Base-by-base conservation (phyloP, 2,888 invertebrate genomes). In the Athrips mouffetella region DNA sequence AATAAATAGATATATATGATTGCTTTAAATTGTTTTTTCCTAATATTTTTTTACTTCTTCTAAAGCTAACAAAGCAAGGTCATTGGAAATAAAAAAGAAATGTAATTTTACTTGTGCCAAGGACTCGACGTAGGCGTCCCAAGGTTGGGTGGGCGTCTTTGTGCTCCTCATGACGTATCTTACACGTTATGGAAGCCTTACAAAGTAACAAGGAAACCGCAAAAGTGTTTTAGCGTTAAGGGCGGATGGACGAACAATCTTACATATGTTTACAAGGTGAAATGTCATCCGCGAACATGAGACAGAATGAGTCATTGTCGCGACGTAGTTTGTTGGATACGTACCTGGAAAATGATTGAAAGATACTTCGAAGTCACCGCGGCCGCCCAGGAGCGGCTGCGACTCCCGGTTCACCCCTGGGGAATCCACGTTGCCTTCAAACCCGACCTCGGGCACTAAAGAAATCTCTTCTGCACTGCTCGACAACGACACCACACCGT, bases 321-420 rank as follows among this genome's bases (percentile, higher is more conserved):
- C 23, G 30, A 11, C 21, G 27, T 13, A 16, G 15, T 35, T 15
- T 4, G 5, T 13, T 30, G 10, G 3, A 11, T 7, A 30, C 41
- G 25, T 61, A 96, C 97, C 97, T 89, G 95, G 93, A 82, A 97
- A 97, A 73, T 94, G 92, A 80, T 97, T 97, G 72, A 91, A 94
- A 54, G 94, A 92, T 62, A 94, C 93, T 62, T 93, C 89, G 68
- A 88, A 85, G 70, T 93, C 93, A 77, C 92, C 91, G 77, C 92
- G 92, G 88, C 94, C 94, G 85, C 96, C 95, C 47, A 98, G 91
- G 60, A 98, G 92, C 77, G 98, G 98, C 89, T 98, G 97, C 87
- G 95, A 96, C 91, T 98, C 98, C 73, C 96, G 92, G 87, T 94
- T 95, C 55, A 92, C 91, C 57, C 94, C 93, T 75, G 94, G 92